Base-by-base conservation (phyloP, 2,797 vertebrate genomes). In the Heteromormyrus szaboi region DNA sequence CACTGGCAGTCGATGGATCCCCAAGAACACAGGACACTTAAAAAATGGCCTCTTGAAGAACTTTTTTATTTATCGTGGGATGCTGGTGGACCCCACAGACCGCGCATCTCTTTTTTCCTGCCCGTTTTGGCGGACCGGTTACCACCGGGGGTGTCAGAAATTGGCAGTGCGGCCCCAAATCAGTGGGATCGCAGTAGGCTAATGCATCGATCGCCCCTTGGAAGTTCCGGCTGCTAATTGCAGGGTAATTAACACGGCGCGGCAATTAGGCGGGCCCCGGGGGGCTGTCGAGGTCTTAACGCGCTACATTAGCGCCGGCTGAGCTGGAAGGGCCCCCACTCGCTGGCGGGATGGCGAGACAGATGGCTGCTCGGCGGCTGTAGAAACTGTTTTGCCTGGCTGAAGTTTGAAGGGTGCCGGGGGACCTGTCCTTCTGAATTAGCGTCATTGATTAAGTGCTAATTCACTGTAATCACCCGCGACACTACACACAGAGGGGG, bases 191-290 rank as follows among this genome's bases (percentile, higher is more conserved):
- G 96, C 97, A 96, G 94, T 96, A 96, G 96, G 96, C 97, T 98
- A 98, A 98, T 98, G 98, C 97, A 98, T 96, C 97, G 98, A 99
- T 99, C 98, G 97, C 97, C 96, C 88, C 96, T 97, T 97, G 96
- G 96, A 97, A 97, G 96, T 97, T 97, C 98, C 95, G 96, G 95
- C 96, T 97, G 97, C 97, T 99, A 99, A 99, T 99, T 99, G 98
- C 98, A 99, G 98, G 97, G 97, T 99, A 98, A 99, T 99, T 99
- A 99, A 99, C 98, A 98, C 96, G 95, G 96, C 96, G 96, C 96
- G 97, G 97, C 98, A 99, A 99, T 99, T 98, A 99, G 97, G 97
- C 96, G 96, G 94, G 33, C 97, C 98, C 97, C 97, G 97, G 97
- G 98, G 98, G 97, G 97, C 97, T 97, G 99, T 99, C 98, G 99